Conservation (phyloP, 2,797 vertebrate genomes). For the Aeoliscus strigatus region DNA sequence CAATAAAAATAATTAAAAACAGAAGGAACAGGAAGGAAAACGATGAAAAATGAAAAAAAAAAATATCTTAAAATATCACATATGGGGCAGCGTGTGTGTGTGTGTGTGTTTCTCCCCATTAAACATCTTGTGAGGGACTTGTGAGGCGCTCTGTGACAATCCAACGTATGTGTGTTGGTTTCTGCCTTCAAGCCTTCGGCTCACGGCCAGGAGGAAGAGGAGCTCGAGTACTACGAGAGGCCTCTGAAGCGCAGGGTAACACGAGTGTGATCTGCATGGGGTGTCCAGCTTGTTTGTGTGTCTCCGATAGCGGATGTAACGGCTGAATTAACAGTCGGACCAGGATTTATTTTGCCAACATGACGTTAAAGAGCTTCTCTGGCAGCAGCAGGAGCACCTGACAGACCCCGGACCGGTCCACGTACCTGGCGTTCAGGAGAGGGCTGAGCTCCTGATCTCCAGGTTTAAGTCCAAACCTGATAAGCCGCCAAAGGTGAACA, state of each 20-base stretch:
- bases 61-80: too few species aligned
- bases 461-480: slow-evolving; percentile 66
- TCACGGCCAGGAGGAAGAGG: slow-evolving; percentile 48
- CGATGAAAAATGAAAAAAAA: too few species aligned
- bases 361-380: slow-evolving; percentile 27
- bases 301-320: slow-evolving; percentile 5
- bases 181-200: slow-evolving; percentile 44
- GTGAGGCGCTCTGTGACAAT: neutral
- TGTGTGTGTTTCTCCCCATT: too few species aligned
- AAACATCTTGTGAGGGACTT: slow-evolving; percentile 22
- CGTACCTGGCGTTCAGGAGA: slow-evolving; percentile 70
- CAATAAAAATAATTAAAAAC: too few species aligned
- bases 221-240: slow-evolving; percentile 50
- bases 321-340: slow-evolving; percentile 2
- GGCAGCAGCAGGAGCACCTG: slow-evolving; percentile 58
- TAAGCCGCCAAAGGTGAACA: slow-evolving; percentile 72
- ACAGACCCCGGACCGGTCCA: slow-evolving; percentile 52
- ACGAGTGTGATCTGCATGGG: slow-evolving; percentile 42
- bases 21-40: too few species aligned
- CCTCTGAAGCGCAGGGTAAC: slow-evolving; percentile 53
- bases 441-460: slow-evolving; percentile 67
- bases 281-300: neutral
- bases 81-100: too few species aligned
- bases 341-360: neutral
- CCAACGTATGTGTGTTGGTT: slow-evolving; percentile 15